phyloP scores from a whole-genome alignment of 2,888 invertebrate species.

The Vanessa cardui region DNA sequence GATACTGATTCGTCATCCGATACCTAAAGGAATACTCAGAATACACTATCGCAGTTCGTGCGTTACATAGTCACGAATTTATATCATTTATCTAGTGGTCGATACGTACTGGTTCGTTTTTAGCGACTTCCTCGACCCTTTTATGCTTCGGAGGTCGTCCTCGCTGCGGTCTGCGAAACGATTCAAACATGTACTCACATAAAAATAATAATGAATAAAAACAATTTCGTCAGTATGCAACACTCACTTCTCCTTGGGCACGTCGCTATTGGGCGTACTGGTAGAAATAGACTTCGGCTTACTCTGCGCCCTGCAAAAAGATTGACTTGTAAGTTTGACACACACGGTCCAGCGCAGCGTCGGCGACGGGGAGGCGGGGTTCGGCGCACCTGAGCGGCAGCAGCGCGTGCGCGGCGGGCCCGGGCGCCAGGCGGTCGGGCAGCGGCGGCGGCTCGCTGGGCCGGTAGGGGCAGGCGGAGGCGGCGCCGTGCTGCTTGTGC shows the following conservation, averaged over 20 bases:
- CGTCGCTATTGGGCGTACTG: slow-evolving; percentile 63
- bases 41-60: no score
- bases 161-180: slow-evolving; percentile 48
- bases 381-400: slow-evolving; percentile 2
- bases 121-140: slow-evolving; percentile 67
- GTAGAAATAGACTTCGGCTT: slow-evolving; percentile 60
- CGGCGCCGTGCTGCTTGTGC: slow-evolving; percentile 87
- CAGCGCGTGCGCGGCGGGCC: slow-evolving; percentile 18
- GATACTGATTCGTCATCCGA: slow-evolving; percentile 75
- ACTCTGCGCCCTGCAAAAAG: slow-evolving; percentile 52
- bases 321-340: background rate
- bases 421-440: slow-evolving; percentile 53
- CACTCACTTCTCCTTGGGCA: slow-evolving; percentile 62
- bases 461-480: slow-evolving; percentile 90
- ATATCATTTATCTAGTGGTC: background rate
- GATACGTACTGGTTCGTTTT: slow-evolving; percentile 60
- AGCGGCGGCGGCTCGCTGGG: slow-evolving; percentile 47
- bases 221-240: background rate
- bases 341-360: background rate
- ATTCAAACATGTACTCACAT: background rate
- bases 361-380: background rate
- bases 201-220: background rate
- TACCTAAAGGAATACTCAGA: slow-evolving; percentile 44
- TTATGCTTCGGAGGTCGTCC: slow-evolving; percentile 76
- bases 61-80: no score